Evolutionary conservation across 2,888 invertebrate genomes (phyloP), one percentile per base, ranked within the genome.

Genomic region (Pemphredon lugubris): DNA sequence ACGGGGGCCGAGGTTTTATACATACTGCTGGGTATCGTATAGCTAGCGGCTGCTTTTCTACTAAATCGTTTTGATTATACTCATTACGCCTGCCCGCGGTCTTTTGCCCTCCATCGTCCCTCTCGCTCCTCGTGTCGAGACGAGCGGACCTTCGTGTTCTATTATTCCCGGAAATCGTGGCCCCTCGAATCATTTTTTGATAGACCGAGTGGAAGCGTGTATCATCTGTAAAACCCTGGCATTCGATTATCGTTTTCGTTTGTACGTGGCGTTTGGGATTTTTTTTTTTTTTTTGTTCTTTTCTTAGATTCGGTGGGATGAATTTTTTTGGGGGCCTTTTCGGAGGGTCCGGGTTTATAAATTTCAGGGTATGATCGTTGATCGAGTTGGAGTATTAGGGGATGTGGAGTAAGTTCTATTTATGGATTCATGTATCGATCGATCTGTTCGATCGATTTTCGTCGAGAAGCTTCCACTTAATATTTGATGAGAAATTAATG

Each of bases 51-150:
- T 86, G 79, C 76, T 84, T 84, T 82, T 79, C 86, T 84, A 81
- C 87, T 84, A 80, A 84, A 85, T 77, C 84, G 77, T 86, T 85
- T 84, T 86, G 88, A 88, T 88, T 88, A 88, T 87, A 88, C 88
- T 88, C 85, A 89, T 89, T 88, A 88, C 87, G 63, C 66, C 20
- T 23, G 61, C 50, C 68, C 42, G 45, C 48, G 39, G 34, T n/a
- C n/a, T n/a, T n/a, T n/a, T n/a, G 14, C 11, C 16, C 14, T 9
- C 16, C 21, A 34, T 44, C 26, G 42, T 48, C 30, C 30, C 44
- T 42, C 45, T 54, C 32, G 37, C 37, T 54, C 42, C 48, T 32
- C 45, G 54, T 9, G 9, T n/a, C 50, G 14, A 34, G 50, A 39
- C 16, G 32, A 34, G 55, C 34, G n/a, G 32, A 21, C 34, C 54